Evolutionary conservation across 2,797 vertebrate species (phyloP).

Genomic region (Sebastiscus albofasciatus): DNA sequence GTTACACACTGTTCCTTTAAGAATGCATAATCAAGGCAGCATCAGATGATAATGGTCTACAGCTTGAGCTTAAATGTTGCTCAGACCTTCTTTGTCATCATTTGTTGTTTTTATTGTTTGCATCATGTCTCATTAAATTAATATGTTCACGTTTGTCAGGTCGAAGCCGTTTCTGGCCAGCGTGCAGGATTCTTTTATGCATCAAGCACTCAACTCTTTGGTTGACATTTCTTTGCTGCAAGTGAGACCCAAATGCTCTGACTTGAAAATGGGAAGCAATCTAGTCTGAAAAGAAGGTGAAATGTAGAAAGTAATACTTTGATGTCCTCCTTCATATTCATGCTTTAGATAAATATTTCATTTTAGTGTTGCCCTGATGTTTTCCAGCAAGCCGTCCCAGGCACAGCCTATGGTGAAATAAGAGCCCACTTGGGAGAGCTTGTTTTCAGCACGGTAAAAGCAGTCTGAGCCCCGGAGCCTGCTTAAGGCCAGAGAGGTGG

Average conservation of each 20-base stretch:
- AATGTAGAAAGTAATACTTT: slow-evolving; percentile 13
- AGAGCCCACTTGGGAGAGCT: slow-evolving; percentile 44
- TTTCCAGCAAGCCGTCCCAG: slow-evolving; percentile 12
- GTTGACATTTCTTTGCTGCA: background rate
- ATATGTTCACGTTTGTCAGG: background rate
- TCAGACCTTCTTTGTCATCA: background rate
- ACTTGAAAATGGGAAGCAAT: slow-evolving; percentile 8
- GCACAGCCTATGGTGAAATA: slow-evolving; percentile 36
- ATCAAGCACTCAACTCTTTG: background rate
- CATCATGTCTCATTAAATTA: background rate
- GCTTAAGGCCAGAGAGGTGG: slow-evolving; percentile 21
- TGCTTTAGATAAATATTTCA: slow-evolving; percentile 55
- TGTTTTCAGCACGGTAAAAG: slow-evolving; percentile 46
- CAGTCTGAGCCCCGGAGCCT: slow-evolving; percentile 18
- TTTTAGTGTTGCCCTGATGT: slow-evolving; percentile 30
- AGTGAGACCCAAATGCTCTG: background rate
- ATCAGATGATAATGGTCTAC: background rate
- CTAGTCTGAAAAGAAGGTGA: background rate
- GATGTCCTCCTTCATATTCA: slow-evolving; percentile 36
- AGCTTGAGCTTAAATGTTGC: background rate
- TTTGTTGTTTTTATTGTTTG: background rate
- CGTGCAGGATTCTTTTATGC: background rate
- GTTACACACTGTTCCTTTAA: no score
- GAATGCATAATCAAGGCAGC: no score
- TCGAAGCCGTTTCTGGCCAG: background rate